These are phyloP conservation scores for Eueides isabella DNA, from an alignment of 1,140 invertebrate species.

Conservation along the genomic window DNA sequence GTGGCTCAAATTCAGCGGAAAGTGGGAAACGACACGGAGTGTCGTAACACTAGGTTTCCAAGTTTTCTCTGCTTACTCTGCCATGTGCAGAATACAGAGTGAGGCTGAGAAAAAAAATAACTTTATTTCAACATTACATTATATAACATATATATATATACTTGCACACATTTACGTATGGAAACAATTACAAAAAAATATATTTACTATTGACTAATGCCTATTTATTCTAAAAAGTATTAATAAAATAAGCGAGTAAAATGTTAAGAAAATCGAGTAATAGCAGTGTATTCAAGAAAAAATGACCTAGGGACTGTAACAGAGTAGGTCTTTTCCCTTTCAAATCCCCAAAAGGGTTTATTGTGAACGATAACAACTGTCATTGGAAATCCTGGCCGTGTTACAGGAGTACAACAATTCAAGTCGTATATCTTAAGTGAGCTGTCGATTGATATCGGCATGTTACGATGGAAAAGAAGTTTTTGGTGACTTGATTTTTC, in stretches of 20 bases:
- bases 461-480: background rate
- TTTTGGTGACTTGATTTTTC: background rate
- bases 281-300: slow-evolving; percentile 17
- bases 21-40: no score
- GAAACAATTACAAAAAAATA: no score
- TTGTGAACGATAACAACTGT: slow-evolving; percentile 20
- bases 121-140: no score
- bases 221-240: no score
- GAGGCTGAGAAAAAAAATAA: no score
- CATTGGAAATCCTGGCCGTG: slow-evolving; percentile 16
- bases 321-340: slow-evolving; percentile 17
- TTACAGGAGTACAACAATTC: slow-evolving; percentile 19
- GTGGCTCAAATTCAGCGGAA: no score
- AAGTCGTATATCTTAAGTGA: slow-evolving; percentile 1
- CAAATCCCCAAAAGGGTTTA: slow-evolving; percentile 18
- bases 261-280: background rate
- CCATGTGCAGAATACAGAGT: no score
- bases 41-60: no score
- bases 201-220: no score
- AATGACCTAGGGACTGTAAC: slow-evolving; percentile 13
- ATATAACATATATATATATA: no score
- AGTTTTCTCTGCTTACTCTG: no score
- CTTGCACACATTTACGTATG: no score
- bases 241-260: background rate
- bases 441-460: background rate